Percentiles rank a stretch among this genome's conserved stretches.
These are phyloP conservation scores for Pemphigus obesinymphae DNA, from an alignment of 1,140 invertebrate species.

Conservation along the genomic window DNA sequence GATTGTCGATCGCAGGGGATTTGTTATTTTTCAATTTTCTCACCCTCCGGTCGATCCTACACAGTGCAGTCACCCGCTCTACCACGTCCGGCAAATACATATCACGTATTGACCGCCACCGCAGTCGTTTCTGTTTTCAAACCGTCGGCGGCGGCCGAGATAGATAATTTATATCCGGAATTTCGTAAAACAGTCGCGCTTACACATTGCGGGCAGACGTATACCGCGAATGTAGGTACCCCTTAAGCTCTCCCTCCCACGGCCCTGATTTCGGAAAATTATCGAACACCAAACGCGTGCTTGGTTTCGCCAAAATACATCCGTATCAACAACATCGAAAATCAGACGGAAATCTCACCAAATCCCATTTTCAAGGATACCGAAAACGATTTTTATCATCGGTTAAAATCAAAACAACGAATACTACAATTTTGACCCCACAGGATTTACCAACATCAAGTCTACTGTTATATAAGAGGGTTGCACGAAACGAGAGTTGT, in stretches of 20 bases:
- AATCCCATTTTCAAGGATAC: not conserved
- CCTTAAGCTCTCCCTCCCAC: not conserved
- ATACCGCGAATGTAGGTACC: not conserved
- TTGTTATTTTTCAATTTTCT: constrained; percentile 15
- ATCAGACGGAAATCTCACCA: not conserved
- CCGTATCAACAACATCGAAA: not conserved
- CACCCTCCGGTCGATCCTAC: not conserved
- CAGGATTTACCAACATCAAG: too few species aligned
- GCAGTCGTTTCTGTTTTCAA: too few species aligned
- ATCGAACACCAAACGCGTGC: not conserved
- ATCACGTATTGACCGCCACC: not conserved
- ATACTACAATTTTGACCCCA: not conserved
- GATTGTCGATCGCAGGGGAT: not conserved
- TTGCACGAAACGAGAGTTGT: not conserved
- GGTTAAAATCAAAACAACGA: not conserved
- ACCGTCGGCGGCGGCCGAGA: not conserved
- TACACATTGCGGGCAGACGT: too few species aligned
- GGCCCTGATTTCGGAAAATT: not conserved
- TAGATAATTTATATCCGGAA: constrained; percentile 6
- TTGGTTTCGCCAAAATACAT: not conserved
- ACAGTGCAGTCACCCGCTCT: not conserved
- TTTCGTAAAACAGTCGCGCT: constrained; percentile 13
- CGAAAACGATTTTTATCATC: not conserved
- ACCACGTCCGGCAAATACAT: not conserved
- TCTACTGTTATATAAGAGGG: too few species aligned